These are phyloP conservation scores for Oncorhynchus gorbuscha DNA, from an alignment of 2,113 vertebrate genomes.

Conservation along the genomic window DNA sequence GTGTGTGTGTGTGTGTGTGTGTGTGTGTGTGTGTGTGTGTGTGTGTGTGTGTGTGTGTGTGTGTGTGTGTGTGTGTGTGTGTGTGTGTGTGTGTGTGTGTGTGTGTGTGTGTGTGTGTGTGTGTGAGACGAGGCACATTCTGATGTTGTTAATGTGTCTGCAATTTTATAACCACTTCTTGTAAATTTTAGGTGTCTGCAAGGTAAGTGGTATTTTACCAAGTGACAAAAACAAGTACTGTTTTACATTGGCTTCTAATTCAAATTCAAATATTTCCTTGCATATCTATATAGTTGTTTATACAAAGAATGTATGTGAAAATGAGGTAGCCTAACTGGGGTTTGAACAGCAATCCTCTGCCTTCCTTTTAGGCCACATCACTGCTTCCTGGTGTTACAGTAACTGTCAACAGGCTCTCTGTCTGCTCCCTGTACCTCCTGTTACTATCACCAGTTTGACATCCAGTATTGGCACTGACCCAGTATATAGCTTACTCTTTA, in stretches of 20 bases:
- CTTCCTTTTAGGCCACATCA: neutral
- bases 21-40: neutral
- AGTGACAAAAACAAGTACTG: neutral
- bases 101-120: no score
- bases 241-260: neutral
- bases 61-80: neutral
- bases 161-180: neutral
- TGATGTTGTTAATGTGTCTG: neutral
- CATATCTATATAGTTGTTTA: neutral
- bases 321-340: neutral
- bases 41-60: neutral
- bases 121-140: neutral
- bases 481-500: no score
- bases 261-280: neutral
- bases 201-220: slow-evolving; percentile 40
- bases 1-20: neutral
- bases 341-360: neutral
- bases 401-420: slow-evolving; percentile 5
- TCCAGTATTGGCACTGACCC: no score
- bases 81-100: neutral
- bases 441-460: no score
- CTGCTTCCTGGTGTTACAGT: neutral
- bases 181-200: neutral
- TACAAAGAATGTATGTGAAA: neutral
- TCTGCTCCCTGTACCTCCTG: no score